Evolutionary conservation across 2,888 invertebrate species (phyloP), one percentile per base, ranked within the genome.

Genomic region (Dynastes grantii): DNA sequence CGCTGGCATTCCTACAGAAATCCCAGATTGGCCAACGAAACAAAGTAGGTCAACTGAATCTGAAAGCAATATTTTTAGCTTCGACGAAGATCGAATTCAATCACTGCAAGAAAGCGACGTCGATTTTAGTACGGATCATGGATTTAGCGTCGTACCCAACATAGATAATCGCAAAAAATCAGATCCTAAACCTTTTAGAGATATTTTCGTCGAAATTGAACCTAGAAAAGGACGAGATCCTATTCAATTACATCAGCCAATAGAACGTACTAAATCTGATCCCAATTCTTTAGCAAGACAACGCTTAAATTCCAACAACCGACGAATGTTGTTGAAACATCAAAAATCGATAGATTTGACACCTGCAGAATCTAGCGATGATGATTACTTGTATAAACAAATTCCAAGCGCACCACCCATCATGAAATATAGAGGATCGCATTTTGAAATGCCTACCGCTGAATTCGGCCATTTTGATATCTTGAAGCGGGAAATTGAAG

Each of bases 221-320:
- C 95, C 95, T 0, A 93, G 94, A 86, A 87, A 89, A 13, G 83
- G 45, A 70, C 87, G 81, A 64, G 88, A 81, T 83, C 87, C 83
- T 58, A 81, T 88, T 58, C 85, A 86, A 22, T 75, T 94, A 92
- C 95, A 94, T 85, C 92, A 93, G 32, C 94, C 94, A 0, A 95
- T 95, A 0, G 96, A 95, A 87, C 91, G 96, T 81, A 96, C 96
- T 3, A 96, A 96, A 87, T 96, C 96, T 84, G 96, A 96, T 90
- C 96, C 96, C 0, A 95, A 95, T 86, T 94, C 94, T 49, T 89
- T 94, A 75, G 94, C 95, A 0, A 91, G 95, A 78, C 93, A 94
- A 80, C 91, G 95, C 16, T 90, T 95, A 76, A 94, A 93, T 79
- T 94, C 94, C 3, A 94, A 92, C 85, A 93, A 93, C 2, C 91